A percentile compares a stretch with the other conserved stretches of the same genome.
Conservation (phyloP, 1,140 invertebrate genomes). For the Lordiphosa collinella region DNA sequence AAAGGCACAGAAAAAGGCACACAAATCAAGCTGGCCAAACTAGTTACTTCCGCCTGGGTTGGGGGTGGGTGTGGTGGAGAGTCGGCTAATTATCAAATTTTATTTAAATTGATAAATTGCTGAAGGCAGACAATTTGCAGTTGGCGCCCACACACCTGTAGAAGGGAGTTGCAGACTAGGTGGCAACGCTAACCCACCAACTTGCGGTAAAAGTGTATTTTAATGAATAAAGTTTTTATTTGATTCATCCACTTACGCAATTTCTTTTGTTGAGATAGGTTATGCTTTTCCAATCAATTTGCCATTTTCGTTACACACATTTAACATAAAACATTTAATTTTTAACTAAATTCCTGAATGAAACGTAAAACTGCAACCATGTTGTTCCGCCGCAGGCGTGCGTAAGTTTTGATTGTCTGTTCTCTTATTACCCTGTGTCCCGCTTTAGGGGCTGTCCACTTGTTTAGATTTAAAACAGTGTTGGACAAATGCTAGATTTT, state of each 20-base stretch:
- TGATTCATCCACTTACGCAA: constrained; percentile 22
- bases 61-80: not conserved
- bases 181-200: constrained; percentile 24
- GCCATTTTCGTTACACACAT: constrained; percentile 21
- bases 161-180: constrained; percentile 3
- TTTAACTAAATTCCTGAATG: constrained; percentile 1
- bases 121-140: constrained; percentile 11
- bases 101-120: constrained; percentile 57
- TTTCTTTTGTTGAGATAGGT: not conserved
- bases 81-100: constrained; percentile 62
- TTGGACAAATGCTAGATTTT: too few species aligned
- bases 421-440: constrained; percentile 11
- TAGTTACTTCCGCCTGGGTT: constrained; percentile 59
- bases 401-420: constrained; percentile 20
- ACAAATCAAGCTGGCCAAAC: constrained; percentile 63
- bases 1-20: constrained; percentile 36
- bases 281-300: not conserved
- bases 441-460: not conserved
- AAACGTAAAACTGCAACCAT: constrained; percentile 1
- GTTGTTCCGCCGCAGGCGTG: constrained; percentile 22
- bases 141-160: constrained; percentile 11
- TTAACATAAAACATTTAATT: constrained; percentile 33
- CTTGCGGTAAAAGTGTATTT: not conserved
- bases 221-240: not conserved
- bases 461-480: constrained; percentile 4